Conservation (phyloP, 2,797 vertebrate species). For the Apogon talboti region DNA sequence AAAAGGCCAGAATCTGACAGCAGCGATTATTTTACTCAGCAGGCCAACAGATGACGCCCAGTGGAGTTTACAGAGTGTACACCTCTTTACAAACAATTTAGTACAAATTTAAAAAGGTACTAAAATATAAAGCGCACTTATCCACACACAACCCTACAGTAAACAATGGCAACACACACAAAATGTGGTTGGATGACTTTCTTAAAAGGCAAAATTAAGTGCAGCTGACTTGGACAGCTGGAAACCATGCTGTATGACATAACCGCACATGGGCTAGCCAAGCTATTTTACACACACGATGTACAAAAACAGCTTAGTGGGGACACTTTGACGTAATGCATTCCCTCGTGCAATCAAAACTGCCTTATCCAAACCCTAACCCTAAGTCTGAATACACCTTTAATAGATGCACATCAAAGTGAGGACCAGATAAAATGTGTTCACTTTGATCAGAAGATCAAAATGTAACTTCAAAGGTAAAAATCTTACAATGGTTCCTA, state of each 20-base stretch:
- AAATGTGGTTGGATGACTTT: conserved; percentile 38
- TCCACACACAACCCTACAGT: neutral
- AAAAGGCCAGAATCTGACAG: conserved; percentile 22
- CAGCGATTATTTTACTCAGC: neutral
- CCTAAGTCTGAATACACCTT: too few species aligned
- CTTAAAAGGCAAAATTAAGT: conserved; percentile 56
- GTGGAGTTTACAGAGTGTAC: conserved; percentile 12
- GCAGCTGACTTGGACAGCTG: conserved; percentile 71
- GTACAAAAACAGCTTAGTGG: conserved; percentile 25
- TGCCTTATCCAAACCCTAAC: too few species aligned
- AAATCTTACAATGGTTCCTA: neutral
- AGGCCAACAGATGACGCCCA: conserved; percentile 21
- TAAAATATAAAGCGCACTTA: conserved; percentile 14
- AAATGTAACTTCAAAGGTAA: neutral
- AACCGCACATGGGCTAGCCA: conserved; percentile 53
- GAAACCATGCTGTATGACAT: conserved; percentile 74
- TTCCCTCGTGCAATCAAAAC: too few species aligned
- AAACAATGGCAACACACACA: conserved; percentile 17
- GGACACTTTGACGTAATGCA: too few species aligned
- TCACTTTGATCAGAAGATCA: too few species aligned
- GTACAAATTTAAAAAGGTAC: neutral
- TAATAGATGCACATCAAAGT: too few species aligned
- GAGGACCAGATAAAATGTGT: too few species aligned
- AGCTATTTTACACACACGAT: conserved; percentile 50
- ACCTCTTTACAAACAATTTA: conserved; percentile 15